Conservation (phyloP, 2,797 vertebrate species). For the Bryconaethiops microstoma region DNA sequence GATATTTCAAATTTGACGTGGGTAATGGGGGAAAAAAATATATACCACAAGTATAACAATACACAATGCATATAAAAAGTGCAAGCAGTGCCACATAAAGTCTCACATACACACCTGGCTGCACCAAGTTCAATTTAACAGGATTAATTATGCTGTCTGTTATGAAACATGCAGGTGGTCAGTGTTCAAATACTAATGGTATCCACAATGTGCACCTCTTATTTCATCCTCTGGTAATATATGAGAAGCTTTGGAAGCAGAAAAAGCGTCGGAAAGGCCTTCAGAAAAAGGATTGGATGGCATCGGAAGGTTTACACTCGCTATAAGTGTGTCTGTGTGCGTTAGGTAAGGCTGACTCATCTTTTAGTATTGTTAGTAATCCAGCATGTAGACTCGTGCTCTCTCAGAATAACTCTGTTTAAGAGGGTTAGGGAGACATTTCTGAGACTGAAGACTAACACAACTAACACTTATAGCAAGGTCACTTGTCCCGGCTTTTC, state of each 20-base stretch:
- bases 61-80: too few species aligned
- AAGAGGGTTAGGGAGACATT: slow-evolving; percentile 1
- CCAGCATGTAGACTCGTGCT: not conserved
- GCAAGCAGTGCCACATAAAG: too few species aligned
- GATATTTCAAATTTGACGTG: too few species aligned
- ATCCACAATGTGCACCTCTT: too few species aligned
- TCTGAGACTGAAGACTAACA: not conserved
- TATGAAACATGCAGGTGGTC: too few species aligned
- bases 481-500: not conserved
- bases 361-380: not conserved
- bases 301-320: not conserved
- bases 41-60: too few species aligned
- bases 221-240: too few species aligned
- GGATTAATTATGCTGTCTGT: too few species aligned
- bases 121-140: too few species aligned
- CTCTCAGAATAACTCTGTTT: slow-evolving; percentile 12
- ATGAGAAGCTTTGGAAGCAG: not conserved
- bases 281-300: not conserved
- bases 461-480: not conserved
- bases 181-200: too few species aligned
- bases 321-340: not conserved
- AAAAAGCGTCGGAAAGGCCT: not conserved
- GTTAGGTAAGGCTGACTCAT: not conserved
- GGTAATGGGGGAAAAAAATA: too few species aligned
- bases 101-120: too few species aligned